A percentile compares a stretch with the other conserved stretches of the same genome.
phyloP scores from a whole-genome alignment of 2,797 vertebrate genomes.

The Heterohyrax brucei region DNA sequence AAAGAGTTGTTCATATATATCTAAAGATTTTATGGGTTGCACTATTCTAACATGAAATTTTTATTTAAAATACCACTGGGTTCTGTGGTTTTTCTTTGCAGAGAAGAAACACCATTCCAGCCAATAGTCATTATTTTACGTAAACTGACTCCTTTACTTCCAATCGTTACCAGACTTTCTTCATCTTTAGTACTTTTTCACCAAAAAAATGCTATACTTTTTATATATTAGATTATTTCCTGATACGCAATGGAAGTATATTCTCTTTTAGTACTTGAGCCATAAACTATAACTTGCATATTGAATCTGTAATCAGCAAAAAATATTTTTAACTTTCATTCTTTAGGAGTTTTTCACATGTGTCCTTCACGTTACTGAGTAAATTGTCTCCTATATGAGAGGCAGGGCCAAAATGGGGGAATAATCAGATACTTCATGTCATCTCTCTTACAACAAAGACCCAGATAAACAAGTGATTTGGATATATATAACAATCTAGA shows the following conservation, averaged over 20 bases:
- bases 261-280: background rate
- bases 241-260: background rate
- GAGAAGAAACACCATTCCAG: background rate
- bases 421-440: too few species aligned
- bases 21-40: background rate
- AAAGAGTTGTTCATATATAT: background rate
- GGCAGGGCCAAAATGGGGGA: too few species aligned
- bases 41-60: conserved; percentile 3
- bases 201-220: conserved; percentile 27
- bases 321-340: background rate
- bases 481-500: too few species aligned
- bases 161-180: background rate
- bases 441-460: too few species aligned
- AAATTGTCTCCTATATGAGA: background rate
- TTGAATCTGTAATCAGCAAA: background rate
- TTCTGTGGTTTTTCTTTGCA: conserved; percentile 16
- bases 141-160: background rate
- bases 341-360: background rate
- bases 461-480: too few species aligned
- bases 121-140: conserved; percentile 21
- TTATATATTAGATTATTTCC: conserved; percentile 8
- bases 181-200: conserved; percentile 6
- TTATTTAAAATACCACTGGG: background rate
- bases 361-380: background rate
- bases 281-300: background rate